Percentiles rank a stretch among this genome's conserved stretches.
phyloP scores from a whole-genome alignment of 2,797 vertebrate genomes.

The Gambelia wislizenii region DNA sequence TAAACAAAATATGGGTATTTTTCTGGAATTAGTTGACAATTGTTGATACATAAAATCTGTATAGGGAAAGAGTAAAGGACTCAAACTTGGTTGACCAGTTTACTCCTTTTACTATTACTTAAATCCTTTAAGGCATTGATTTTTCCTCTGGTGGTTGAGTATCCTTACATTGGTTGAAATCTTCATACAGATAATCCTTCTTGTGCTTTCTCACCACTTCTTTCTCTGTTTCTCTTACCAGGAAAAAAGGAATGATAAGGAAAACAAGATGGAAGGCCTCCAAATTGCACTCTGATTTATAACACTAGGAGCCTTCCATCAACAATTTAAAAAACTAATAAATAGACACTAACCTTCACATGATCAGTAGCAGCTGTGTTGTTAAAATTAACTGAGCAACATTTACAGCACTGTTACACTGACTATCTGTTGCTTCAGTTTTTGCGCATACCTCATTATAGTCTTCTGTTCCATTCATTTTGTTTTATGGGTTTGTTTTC shows the following conservation, averaged over 20 bases:
- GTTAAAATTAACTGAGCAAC: background rate
- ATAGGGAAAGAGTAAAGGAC: background rate
- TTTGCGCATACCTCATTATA: background rate
- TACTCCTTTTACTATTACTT: background rate
- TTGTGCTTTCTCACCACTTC: background rate
- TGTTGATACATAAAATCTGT: background rate
- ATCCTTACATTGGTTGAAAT: background rate
- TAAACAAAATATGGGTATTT: no score
- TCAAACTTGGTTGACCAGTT: background rate
- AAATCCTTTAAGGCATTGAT: background rate
- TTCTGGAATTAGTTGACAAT: background rate
- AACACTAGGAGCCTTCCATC: background rate
- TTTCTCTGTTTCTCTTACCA: background rate
- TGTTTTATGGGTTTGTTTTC: constrained; percentile 13
- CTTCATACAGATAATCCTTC: background rate
- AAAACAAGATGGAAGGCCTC: background rate
- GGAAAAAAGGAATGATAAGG: background rate
- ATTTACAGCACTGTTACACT: background rate
- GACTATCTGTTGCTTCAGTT: constrained; percentile 18
- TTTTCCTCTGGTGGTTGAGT: background rate
- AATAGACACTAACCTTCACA: background rate
- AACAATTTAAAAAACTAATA: background rate
- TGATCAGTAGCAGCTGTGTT: background rate
- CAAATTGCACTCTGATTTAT: background rate
- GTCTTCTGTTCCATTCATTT: background rate